Base-by-base conservation (phyloP, 92 coral and sea anemone genomes). In the Nematostella vectensis region DNA sequence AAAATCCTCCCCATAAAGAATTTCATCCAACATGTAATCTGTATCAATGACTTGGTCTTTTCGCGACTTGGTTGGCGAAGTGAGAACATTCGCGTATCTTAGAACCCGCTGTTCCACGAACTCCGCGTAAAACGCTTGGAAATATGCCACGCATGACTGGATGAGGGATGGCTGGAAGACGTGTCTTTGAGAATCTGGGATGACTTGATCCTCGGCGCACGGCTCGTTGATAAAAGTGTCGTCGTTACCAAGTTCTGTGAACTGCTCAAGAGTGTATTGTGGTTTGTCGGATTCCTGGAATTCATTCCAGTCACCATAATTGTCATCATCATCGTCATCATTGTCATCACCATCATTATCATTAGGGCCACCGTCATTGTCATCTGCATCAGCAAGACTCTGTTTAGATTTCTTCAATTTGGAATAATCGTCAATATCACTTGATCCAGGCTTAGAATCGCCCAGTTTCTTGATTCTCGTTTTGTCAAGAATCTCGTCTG, bases 141-240 rank as follows among this genome's bases (percentile, higher is more conserved):
- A 85, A 37, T 70, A 66, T 17, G 70, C 69, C 15, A 81, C 88
- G 29, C 95, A 85, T 0, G 95, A 78, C 54, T 85, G 87, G 22
- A 85, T 77, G 25, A 85, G 71, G 15, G 87, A 72, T 1, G 95
- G 88, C 47, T 85, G 95, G 53, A 81, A 81, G 10, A 69, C 29
- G 27, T 58, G 80, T 18, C 54, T 58, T 11, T 70, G 52, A 1
- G 77, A 59, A 2, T 33, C 49, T 11, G 65, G 54, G 27, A 29
- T 48, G 0, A 38, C 9, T 4, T 11, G 12, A 4, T 9, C 4
- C 4, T 17, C 51, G 4, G 21, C 17, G 17, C 9, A 4, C 11
- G 51, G 18, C 4, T 45, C 51, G 4, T 8, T 4, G 4, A 17
- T 17, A 45, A 45, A 45, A 4, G 23, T 45, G 4, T 45, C 51